A percentile compares a stretch with the other conserved stretches of the same genome.
These are phyloP conservation scores for Dipodomys merriami DNA, from an alignment of 2,113 vertebrate species.

Conservation along the genomic window DNA sequence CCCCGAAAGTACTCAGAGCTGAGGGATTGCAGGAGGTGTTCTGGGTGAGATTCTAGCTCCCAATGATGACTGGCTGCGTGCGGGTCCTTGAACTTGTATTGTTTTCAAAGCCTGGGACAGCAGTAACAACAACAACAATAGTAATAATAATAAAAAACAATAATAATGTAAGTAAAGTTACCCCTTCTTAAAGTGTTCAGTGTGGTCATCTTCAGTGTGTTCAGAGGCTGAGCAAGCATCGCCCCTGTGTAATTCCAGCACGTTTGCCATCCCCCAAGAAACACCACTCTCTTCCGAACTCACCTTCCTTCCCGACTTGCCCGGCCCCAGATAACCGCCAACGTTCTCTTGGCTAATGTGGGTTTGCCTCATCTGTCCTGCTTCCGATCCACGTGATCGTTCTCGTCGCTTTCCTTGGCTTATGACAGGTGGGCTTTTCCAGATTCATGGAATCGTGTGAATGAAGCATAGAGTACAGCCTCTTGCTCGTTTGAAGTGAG, in stretches of 20 bases:
- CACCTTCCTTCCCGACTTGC: neutral
- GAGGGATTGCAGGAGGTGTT: neutral
- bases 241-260: neutral
- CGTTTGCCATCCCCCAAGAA: neutral
- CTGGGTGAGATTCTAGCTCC: slow-evolving; percentile 39
- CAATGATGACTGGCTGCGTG: neutral
- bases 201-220: neutral
- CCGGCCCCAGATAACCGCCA: neutral
- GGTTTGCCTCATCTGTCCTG: neutral
- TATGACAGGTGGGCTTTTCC: too few species aligned
- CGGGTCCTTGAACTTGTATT: neutral
- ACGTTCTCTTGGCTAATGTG: too few species aligned
- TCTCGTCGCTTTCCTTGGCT: too few species aligned
- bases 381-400: too few species aligned
- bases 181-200: neutral
- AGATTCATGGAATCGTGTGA: too few species aligned
- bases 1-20: too few species aligned
- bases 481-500: neutral
- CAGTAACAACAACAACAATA: too few species aligned
- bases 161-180: neutral
- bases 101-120: too few species aligned
- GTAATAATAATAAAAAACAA: too few species aligned
- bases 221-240: neutral
- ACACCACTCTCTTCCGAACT: fast-evolving
- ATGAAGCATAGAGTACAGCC: neutral